Evolutionary conservation across 2,113 vertebrate genomes (phyloP), one percentile per base, ranked within the genome.

Genomic region (Corythornis cristatus): DNA sequence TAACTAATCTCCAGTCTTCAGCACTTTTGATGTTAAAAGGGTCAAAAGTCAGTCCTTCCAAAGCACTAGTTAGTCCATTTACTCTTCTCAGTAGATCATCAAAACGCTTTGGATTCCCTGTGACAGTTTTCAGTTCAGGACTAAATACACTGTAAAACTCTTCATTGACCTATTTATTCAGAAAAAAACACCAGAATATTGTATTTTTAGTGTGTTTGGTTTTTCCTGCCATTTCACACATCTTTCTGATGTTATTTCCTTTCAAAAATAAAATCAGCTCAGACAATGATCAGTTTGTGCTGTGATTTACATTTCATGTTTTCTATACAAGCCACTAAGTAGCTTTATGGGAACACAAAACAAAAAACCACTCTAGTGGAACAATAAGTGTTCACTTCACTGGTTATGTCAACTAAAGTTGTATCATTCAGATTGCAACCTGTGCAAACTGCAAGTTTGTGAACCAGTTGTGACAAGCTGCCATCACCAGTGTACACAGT

Each of bases 71-170:
- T 51, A 99, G 96, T 81, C 79, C 61, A 46, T 99, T 98, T 58
- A 99, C 98, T 82, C 95, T 82, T 82, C 86, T 92, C 74, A 98
- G 84, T 18, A 99, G 98, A 8, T 98, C 97, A 6, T 99, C 97
- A 11, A 99, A 89, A 33, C 86, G 94, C 60, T 98, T 98, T 11
- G 98, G 98, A 53, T 99, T 97, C 43, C 98, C 98, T 0, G 99
- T 98, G 82, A 99, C 98, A 22, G 97, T 95, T 95, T 98, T 99
- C 37, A 99, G 96, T 70, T 99, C 98, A 23, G 98, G 97, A 43
- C 98, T 97, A 95, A 99, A 99, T 65, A 99, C 96, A 88, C 98
- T 99, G 90, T 98, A 94, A 89, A 99, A 98, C 62, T 99, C 99
- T 79, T 99, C 98, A 78, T 97, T 86, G 42, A 98, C 97, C 99